A percentile compares a stretch with the other conserved stretches of the same genome.
Conservation (phyloP, 2,797 vertebrate species). For the Sparus aurata region DNA sequence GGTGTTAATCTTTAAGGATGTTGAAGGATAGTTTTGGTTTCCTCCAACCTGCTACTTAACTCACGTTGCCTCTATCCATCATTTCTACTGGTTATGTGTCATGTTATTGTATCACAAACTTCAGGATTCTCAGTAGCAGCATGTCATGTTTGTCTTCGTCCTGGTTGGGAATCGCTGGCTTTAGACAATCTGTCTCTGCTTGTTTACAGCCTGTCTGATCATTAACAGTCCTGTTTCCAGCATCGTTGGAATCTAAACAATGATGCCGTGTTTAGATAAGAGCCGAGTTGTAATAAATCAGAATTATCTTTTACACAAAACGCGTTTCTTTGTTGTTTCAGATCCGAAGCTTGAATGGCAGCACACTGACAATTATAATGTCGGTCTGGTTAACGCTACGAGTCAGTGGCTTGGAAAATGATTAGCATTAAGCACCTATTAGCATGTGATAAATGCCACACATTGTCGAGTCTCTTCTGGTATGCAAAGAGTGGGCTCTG, state of each 20-base stretch:
- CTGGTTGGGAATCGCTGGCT: neutral
- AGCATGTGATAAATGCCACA: constrained; percentile 27
- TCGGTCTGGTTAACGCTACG: neutral
- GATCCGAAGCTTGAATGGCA: neutral
- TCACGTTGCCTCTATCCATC: neutral
- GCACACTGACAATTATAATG: neutral
- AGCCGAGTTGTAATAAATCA: neutral
- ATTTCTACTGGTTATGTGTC: too few species aligned
- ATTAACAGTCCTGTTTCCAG: neutral
- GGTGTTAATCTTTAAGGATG: neutral
- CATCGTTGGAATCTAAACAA: neutral
- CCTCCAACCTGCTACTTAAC: neutral
- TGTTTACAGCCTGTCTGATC: constrained; percentile 6
- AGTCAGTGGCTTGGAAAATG: neutral
- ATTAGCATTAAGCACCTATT: constrained; percentile 14
- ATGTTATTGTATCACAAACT: neutral
- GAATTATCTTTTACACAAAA: neutral
- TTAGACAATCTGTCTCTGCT: neutral
- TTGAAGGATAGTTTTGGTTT: neutral
- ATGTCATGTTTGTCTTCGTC: neutral
- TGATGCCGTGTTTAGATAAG: neutral
- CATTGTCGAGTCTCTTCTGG: constrained; percentile 8
- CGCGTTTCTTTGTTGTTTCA: neutral
- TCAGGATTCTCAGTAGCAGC: neutral
- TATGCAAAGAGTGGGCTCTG: constrained; percentile 7